phyloP scores from a whole-genome alignment of 1,140 invertebrate genomes.

The Sinonovacula constricta region DNA sequence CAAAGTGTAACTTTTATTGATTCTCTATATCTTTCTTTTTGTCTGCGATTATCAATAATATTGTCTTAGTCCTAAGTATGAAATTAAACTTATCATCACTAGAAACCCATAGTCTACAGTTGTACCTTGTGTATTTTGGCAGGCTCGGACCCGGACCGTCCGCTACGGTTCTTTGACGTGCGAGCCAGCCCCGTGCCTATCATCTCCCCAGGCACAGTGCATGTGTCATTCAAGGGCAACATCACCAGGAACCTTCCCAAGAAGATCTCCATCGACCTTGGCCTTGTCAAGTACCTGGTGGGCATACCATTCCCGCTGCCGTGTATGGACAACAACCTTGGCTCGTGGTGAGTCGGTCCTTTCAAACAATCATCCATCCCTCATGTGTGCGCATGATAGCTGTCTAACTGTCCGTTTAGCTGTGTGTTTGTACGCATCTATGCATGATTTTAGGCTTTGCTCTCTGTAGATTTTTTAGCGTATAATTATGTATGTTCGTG shows the following conservation, averaged over 20 bases:
- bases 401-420: too few species aligned
- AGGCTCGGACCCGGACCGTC: constrained; percentile 56
- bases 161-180: constrained; percentile 58
- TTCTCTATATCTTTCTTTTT: background rate
- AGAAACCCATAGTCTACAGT: background rate
- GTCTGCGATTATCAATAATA: background rate
- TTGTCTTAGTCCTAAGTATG: too few species aligned
- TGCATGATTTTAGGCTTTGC: too few species aligned
- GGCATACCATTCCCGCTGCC: constrained; percentile 66
- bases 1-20: background rate
- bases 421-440: too few species aligned
- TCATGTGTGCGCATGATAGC: too few species aligned
- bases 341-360: constrained; percentile 65
- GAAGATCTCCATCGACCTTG: constrained; percentile 63
- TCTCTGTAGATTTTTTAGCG: too few species aligned
- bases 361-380: background rate
- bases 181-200: constrained; percentile 65
- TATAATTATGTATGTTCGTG: too few species aligned
- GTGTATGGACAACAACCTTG: constrained; percentile 61
- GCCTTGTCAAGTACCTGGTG: constrained; percentile 67
- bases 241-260: constrained; percentile 63
- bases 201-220: constrained; percentile 65
- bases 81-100: too few species aligned
- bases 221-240: constrained; percentile 62
- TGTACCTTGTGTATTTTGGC: constrained; percentile 33